Evolutionary conservation across 2,113 vertebrate genomes (phyloP), one percentile per base, ranked within the genome.

Genomic region (Ornithorhynchus anatinus): DNA sequence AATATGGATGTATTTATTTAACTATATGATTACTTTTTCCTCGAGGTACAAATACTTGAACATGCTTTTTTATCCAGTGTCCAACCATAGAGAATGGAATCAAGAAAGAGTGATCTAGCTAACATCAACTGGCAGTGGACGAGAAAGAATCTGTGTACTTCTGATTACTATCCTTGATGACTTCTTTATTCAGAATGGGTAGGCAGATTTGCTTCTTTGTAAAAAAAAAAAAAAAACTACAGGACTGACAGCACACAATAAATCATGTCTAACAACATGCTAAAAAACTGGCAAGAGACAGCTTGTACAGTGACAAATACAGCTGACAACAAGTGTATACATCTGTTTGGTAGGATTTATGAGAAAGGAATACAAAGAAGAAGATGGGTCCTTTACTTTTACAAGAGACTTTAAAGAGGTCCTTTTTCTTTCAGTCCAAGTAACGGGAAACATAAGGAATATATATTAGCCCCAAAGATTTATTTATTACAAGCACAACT

Each of bases 231-330:
- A 65, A 72, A 77, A 88, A 91, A 79, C 53, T 73, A 17, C 67
- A 68, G 84, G 68, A 91, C 68, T 81, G 85, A 91, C 86, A 90
- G 81, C 67, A 69, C 70, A 89, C 79, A 89, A 92, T 94, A 93
- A 92, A 92, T 94, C 89, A 93, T 77, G 57, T 86, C 82, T 88
- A 92, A 85, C 88, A 81, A 81, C 90, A 84, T 72, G 72, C 80
- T 88, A 87, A 81, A 91, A 92, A 86, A 62, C 84, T 90, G 88
- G 80, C 88, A 80, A 84, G 77, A 90, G 82, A 80, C 84, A 89
- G 71, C 74, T 89, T 73, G 77, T 73, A 81, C 64, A 72, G 82
- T 90, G 86, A 92, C 83, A 92, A 92, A 92, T 90, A 88, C 86
- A 89, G 80, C 88, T 86, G 90, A 92, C 85, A 89, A 89, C 10